A percentile compares a stretch with the other conserved stretches of the same genome.
Evolutionary conservation across 2,797 vertebrate genomes (phyloP).

Genomic region (Martes flavigula): DNA sequence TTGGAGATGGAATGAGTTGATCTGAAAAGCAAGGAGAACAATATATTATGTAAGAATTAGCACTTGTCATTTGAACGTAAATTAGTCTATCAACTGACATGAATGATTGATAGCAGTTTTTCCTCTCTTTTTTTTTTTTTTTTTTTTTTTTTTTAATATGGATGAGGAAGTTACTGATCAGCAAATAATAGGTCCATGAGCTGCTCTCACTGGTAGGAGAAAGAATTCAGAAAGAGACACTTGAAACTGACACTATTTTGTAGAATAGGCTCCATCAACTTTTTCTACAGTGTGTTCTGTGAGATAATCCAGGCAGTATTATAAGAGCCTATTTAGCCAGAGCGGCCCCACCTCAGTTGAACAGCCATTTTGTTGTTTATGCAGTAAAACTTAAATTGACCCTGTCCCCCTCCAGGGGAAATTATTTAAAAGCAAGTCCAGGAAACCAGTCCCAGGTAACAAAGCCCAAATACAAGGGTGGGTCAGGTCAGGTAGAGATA

Average conservation of each 20-base stretch:
- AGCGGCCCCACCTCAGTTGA: too few relatives aligned
- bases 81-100: background rate
- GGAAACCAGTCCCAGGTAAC: too few relatives aligned
- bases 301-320: background rate
- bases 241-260: background rate
- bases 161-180: background rate
- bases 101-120: background rate
- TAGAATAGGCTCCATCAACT: background rate
- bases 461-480: too few relatives aligned
- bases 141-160: background rate
- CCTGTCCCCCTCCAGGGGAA: too few relatives aligned
- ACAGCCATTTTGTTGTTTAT: too few relatives aligned
- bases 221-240: background rate
- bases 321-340: too few relatives aligned
- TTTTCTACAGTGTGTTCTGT: background rate
- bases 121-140: background rate
- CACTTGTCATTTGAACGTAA: background rate
- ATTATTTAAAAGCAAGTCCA: too few relatives aligned
- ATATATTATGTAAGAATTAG: background rate
- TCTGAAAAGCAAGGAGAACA: background rate
- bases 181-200: background rate
- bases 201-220: background rate
- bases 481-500: too few relatives aligned
- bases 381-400: too few relatives aligned
- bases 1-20: background rate